A percentile compares a stretch with the other conserved stretches of the same genome.
phyloP scores from a whole-genome alignment of 2,113 vertebrate species.

The Acrocephalus arundinaceus region DNA sequence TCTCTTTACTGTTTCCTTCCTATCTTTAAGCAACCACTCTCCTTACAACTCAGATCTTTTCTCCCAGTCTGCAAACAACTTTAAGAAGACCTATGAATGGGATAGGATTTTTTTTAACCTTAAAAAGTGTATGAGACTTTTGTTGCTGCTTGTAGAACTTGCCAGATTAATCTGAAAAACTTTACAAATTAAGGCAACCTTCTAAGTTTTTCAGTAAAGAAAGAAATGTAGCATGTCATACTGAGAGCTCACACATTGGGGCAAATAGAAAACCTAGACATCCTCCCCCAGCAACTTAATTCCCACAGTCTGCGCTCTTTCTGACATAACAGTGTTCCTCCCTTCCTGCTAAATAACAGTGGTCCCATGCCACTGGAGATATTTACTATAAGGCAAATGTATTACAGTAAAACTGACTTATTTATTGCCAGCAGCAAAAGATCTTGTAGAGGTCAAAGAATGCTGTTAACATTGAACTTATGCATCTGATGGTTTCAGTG shows the following conservation, averaged over 20 bases:
- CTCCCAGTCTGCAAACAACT: background rate
- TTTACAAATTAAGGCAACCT: background rate
- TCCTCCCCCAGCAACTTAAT: background rate
- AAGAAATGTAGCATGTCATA: background rate
- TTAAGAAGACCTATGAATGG: background rate
- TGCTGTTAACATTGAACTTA: background rate
- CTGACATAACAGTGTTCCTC: background rate
- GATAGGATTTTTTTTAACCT: background rate
- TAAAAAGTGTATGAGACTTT: background rate
- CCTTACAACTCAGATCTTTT: background rate
- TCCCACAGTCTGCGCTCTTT: background rate
- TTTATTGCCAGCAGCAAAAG: background rate
- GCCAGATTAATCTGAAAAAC: background rate
- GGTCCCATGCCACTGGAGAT: background rate
- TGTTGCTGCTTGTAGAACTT: background rate
- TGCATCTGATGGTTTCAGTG: background rate
- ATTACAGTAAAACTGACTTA: background rate
- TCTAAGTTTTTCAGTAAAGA: background rate
- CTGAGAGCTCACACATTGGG: background rate
- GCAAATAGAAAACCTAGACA: background rate
- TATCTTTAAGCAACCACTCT: background rate
- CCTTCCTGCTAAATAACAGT: background rate
- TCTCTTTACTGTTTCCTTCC: background rate
- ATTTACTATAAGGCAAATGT: background rate
- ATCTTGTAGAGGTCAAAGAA: background rate